Percentiles rank a stretch among this genome's conserved stretches.
Conservation (phyloP, 2,888 invertebrate species). For the Erebia palarica region DNA sequence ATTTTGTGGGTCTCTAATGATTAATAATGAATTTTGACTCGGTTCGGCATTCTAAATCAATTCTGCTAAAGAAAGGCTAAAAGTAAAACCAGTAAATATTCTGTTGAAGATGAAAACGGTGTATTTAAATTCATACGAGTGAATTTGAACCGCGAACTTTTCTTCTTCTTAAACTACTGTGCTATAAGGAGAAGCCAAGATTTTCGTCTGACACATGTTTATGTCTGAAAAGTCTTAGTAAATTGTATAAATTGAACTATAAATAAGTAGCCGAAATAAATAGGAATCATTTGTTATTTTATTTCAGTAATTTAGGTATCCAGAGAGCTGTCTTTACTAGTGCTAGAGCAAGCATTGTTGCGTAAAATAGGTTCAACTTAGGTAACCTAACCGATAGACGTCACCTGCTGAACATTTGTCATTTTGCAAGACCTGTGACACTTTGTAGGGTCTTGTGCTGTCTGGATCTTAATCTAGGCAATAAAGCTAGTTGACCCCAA, state of each 20-base stretch:
- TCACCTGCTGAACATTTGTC: too few species aligned
- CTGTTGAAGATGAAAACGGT: background rate
- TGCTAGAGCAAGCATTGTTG: background rate
- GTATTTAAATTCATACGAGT: background rate
- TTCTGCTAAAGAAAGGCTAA: too few species aligned
- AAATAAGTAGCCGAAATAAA: background rate
- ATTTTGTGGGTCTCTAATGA: too few species aligned
- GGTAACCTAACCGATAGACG: background rate
- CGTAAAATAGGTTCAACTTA: background rate
- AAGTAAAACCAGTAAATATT: too few species aligned
- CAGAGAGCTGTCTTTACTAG: background rate
- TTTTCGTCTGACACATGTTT: background rate
- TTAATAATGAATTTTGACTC: too few species aligned
- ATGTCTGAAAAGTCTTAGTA: background rate
- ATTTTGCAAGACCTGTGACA: too few species aligned
- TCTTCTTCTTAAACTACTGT: background rate
- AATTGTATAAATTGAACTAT: background rate
- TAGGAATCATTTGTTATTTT: constrained; percentile 16
- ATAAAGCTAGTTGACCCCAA: too few species aligned
- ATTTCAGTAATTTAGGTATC: constrained; percentile 34
- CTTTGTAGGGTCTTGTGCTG: too few species aligned
- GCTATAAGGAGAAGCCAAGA: background rate
- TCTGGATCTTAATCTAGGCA: too few species aligned
- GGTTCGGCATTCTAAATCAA: too few species aligned
- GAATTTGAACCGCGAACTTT: background rate